These are phyloP conservation scores for Ophion slaviceki DNA, from an alignment of 2,888 invertebrate species.

Conservation along the genomic window DNA sequence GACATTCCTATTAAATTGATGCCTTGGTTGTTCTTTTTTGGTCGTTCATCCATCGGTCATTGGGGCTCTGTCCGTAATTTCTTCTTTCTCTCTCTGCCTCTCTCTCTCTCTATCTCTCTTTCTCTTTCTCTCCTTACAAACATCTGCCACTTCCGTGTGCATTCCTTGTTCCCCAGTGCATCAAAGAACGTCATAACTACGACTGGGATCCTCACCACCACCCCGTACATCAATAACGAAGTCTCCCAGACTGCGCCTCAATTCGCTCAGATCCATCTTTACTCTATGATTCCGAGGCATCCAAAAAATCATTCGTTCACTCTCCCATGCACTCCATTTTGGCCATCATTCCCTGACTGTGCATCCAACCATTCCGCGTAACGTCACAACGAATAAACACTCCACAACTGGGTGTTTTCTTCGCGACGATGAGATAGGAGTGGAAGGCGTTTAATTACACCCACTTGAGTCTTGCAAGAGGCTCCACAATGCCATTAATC, in stretches of 20 bases:
- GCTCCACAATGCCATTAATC: slow-evolving; percentile 44
- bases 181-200: not conserved
- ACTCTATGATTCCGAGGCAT: not conserved
- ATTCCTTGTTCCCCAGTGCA: not conserved
- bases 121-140: not conserved
- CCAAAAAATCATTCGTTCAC: slow-evolving; percentile 2
- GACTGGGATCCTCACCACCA: not conserved
- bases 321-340: not conserved
- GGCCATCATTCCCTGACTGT: slow-evolving; percentile 4
- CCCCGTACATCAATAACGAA: not conserved
- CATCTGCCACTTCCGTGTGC: not conserved
- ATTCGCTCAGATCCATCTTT: slow-evolving; percentile 8
- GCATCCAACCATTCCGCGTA: slow-evolving; percentile 10
- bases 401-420: slow-evolving; percentile 30
- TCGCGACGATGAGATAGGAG: slow-evolving; percentile 42
- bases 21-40: not conserved
- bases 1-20: not conserved
- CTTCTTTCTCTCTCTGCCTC: slow-evolving; percentile 12
- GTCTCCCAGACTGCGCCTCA: not conserved
- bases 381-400: slow-evolving; percentile 16
- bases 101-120: slow-evolving; percentile 5
- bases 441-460: slow-evolving; percentile 62
- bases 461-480: slow-evolving; percentile 59
- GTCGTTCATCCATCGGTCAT: slow-evolving; percentile 4
- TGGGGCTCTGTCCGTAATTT: slow-evolving; percentile 8